These are phyloP conservation scores for Mimumesa dahlbomi DNA, from an alignment of 2,888 invertebrate genomes.

Conservation along the genomic window DNA sequence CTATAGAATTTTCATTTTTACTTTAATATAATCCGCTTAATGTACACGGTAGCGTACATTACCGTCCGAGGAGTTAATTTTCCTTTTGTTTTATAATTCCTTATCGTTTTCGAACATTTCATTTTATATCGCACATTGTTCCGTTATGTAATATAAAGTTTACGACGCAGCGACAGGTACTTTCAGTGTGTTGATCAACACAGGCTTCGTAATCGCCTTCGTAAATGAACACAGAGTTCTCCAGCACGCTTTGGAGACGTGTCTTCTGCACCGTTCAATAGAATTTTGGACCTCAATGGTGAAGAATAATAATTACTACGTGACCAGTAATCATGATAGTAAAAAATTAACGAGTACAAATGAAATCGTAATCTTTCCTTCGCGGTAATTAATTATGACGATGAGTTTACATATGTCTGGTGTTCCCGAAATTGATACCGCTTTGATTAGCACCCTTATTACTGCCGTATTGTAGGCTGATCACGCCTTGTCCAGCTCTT, in stretches of 20 bases:
- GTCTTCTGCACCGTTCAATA: slow-evolving; percentile 31
- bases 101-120: too few species aligned
- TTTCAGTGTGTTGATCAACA: neutral
- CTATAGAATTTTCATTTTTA: neutral
- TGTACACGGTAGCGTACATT: too few species aligned
- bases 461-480: slow-evolving; percentile 97
- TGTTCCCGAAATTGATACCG: slow-evolving; percentile 98
- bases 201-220: neutral
- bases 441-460: slow-evolving; percentile 99
- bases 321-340: slow-evolving; percentile 45
- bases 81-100: too few species aligned
- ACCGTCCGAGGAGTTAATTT: too few species aligned
- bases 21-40: too few species aligned
- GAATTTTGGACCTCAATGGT: slow-evolving; percentile 53
- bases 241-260: too few species aligned
- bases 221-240: slow-evolving; percentile 41
- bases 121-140: neutral
- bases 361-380: slow-evolving; percentile 28
- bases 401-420: slow-evolving; percentile 94
- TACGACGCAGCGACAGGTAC: neutral
- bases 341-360: slow-evolving; percentile 42
- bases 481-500: slow-evolving; percentile 94
- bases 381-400: neutral
- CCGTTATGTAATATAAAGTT: neutral
- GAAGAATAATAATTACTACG: slow-evolving; percentile 47